A percentile compares a stretch with the other conserved stretches of the same genome.
phyloP scores from a whole-genome alignment of 2,113 vertebrate species.

The Xiphias gladius region DNA sequence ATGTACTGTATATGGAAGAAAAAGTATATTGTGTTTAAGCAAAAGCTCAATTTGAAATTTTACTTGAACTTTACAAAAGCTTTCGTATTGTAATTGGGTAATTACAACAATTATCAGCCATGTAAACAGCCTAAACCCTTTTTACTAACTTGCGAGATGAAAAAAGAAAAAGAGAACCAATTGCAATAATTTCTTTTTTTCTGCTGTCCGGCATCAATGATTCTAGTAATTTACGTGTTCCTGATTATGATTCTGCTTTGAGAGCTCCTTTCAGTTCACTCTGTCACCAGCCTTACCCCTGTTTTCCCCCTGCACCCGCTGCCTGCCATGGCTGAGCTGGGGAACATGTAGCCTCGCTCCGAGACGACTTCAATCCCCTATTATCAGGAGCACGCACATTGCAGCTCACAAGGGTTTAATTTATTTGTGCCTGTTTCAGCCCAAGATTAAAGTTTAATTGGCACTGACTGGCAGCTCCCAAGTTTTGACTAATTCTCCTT shows the following conservation, averaged over 20 bases:
- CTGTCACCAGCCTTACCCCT: slow-evolving; percentile 59
- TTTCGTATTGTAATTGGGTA: background rate
- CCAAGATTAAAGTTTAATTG: slow-evolving; percentile 90
- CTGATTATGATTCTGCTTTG: slow-evolving; percentile 47
- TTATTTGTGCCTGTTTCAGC: slow-evolving; percentile 91
- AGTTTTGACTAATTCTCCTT: slow-evolving; percentile 91
- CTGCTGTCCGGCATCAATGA: slow-evolving; percentile 24
- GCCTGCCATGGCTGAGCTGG: slow-evolving; percentile 73
- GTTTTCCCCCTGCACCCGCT: slow-evolving; percentile 63
- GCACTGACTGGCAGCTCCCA: slow-evolving; percentile 89
- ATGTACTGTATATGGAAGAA: background rate
- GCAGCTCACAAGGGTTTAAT: slow-evolving; percentile 88
- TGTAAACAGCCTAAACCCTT: slow-evolving; percentile 6
- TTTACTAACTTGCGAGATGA: background rate
- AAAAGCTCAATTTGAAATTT: background rate
- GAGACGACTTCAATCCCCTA: slow-evolving; percentile 86
- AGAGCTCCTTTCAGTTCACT: slow-evolving; percentile 69
- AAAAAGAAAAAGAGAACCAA: background rate
- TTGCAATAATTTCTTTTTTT: background rate
- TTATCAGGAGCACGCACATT: slow-evolving; percentile 88
- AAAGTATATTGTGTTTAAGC: background rate
- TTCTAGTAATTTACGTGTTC: slow-evolving; percentile 17
- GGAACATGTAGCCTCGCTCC: slow-evolving; percentile 81
- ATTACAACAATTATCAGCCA: slow-evolving; percentile 2
- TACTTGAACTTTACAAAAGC: background rate